A percentile compares a stretch with the other conserved stretches of the same genome.
Conservation (phyloP, 2,888 invertebrate species). For the Nomada ferruginata region DNA sequence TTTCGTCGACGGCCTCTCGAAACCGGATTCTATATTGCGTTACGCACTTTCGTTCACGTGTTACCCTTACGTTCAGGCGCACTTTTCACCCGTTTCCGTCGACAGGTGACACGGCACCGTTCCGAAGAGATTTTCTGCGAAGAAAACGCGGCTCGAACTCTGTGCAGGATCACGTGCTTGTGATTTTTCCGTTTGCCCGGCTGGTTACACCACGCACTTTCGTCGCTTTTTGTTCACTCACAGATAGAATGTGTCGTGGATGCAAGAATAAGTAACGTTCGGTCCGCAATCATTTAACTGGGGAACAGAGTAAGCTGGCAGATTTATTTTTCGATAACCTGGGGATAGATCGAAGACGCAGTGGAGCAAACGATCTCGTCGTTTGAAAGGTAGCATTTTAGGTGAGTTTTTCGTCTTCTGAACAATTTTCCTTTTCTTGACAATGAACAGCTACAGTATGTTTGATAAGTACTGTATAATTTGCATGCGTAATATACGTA, state of each 20-base stretch:
- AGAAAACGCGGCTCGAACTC: background rate
- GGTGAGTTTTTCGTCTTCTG: slow-evolving; percentile 15
- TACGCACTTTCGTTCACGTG: background rate
- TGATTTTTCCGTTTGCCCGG: background rate
- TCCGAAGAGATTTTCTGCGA: background rate
- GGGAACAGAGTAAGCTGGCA: background rate
- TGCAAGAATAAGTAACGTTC: slow-evolving; percentile 49
- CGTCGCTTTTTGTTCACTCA: background rate
- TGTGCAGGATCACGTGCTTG: background rate
- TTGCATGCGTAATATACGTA: no score
- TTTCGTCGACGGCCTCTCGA: slow-evolving; percentile 65
- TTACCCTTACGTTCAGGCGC: background rate
- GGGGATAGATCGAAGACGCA: background rate
- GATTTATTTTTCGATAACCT: background rate
- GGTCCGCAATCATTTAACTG: slow-evolving; percentile 3
- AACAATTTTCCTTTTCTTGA: background rate
- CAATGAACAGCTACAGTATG: background rate
- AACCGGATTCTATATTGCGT: slow-evolving; percentile 46
- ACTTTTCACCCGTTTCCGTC: background rate
- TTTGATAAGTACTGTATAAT: no score
- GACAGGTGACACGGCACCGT: background rate
- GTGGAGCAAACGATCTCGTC: background rate
- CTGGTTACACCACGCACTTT: background rate
- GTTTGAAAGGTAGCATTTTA: slow-evolving; percentile 12
- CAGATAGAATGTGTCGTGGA: slow-evolving; percentile 50